phyloP scores from a whole-genome alignment of 2,797 vertebrate species.

The Otus scops region DNA sequence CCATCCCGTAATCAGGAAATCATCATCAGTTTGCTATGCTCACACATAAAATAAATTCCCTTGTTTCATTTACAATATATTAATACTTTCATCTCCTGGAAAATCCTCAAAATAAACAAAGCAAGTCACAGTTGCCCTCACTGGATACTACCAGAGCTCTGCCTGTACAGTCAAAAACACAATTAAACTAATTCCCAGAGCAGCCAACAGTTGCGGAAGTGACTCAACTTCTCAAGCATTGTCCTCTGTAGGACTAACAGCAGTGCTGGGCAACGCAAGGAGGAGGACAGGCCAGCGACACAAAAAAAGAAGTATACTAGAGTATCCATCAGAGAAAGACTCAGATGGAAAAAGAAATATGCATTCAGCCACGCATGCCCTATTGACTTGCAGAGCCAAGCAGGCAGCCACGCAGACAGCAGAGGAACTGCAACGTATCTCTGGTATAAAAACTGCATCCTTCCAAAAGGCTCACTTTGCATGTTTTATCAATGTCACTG shows the following conservation, averaged over 20 bases:
- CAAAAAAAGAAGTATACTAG: fast-evolving
- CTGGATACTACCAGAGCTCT: background rate
- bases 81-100: background rate
- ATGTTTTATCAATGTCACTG: fast-evolving
- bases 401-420: background rate
- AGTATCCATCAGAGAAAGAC: background rate
- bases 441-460: fast-evolving
- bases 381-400: background rate
- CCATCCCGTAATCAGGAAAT: background rate
- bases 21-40: background rate
- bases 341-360: fast-evolving
- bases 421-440: fast-evolving
- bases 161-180: background rate
- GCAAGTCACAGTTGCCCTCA: background rate
- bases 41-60: background rate
- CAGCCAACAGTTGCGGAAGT: background rate
- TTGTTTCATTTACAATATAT: background rate
- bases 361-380: background rate
- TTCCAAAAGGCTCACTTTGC: background rate
- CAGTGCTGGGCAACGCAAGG: no score
- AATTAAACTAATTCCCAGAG: background rate
- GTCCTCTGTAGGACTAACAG: background rate
- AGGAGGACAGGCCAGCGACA: background rate
- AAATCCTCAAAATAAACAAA: background rate
- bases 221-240: background rate